A percentile compares a stretch with the other conserved stretches of the same genome.
Conservation (phyloP, 2,797 vertebrate species). For the Bufotes viridis region DNA sequence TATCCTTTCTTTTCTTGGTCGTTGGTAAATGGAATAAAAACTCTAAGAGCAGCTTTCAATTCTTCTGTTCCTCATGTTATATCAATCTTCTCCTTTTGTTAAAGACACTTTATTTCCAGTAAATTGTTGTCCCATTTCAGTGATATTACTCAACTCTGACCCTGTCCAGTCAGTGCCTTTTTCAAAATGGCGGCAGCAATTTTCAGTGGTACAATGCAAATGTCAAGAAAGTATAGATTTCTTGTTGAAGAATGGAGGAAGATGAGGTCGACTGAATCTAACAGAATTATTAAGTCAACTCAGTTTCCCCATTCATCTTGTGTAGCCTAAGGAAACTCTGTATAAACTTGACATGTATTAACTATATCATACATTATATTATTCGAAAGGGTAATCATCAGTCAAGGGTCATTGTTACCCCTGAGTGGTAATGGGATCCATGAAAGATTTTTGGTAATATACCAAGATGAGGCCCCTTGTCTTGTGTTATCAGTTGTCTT, state of each 20-base stretch:
- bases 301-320: not conserved
- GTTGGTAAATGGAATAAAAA: constrained; percentile 12
- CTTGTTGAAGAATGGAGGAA: not conserved
- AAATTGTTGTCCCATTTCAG: constrained; percentile 22
- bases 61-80: not conserved
- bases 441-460: not conserved
- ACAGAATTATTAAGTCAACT: not conserved
- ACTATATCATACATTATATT: not conserved
- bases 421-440: not conserved
- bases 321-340: not conserved
- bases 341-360: not conserved
- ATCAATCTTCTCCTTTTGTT: constrained; percentile 36
- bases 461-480: not conserved
- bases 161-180: not conserved
- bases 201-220: not conserved
- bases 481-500: no score
- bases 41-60: not conserved
- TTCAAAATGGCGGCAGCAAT: constrained; percentile 10
- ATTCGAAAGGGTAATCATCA: not conserved
- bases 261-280: not conserved
- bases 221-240: not conserved
- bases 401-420: not conserved
- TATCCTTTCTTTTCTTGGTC: constrained; percentile 9
- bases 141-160: not conserved
- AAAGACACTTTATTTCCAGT: constrained; percentile 7